These are phyloP conservation scores for Xylota sylvarum DNA, from an alignment of 2,888 invertebrate species.

Conservation along the genomic window DNA sequence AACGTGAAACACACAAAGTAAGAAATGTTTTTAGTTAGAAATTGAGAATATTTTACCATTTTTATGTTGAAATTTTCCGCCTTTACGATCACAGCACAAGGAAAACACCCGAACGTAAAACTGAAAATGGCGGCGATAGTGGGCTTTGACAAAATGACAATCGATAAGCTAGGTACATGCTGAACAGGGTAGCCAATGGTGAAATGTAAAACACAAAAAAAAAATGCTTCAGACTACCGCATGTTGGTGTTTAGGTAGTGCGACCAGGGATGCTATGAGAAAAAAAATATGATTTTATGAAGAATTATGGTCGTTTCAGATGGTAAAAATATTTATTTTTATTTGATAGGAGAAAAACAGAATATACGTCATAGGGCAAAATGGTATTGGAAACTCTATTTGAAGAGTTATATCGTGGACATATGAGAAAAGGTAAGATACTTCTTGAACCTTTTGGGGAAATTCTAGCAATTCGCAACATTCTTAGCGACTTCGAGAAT, in stretches of 20 bases:
- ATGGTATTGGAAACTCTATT: too few species aligned
- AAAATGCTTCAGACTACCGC: conserved; percentile 30
- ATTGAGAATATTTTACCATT: conserved; percentile 68
- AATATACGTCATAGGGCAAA: too few species aligned
- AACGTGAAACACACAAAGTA: conserved; percentile 51
- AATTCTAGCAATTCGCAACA: too few species aligned
- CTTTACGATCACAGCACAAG: conserved; percentile 70
- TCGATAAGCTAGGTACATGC: conserved; percentile 67
- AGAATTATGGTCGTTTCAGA: background rate
- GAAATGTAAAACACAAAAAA: conserved; percentile 27
- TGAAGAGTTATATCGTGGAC: too few species aligned
- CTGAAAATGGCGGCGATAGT: conserved; percentile 74
- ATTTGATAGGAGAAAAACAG: too few species aligned
- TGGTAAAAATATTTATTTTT: too few species aligned
- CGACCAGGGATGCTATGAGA: conserved; percentile 16
- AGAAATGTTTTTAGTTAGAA: conserved; percentile 50
- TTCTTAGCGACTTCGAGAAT: too few species aligned
- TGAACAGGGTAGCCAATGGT: conserved; percentile 57
- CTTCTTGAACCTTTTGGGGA: too few species aligned
- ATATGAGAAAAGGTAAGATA: too few species aligned
- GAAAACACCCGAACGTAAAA: conserved; percentile 76
- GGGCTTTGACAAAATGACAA: conserved; percentile 73
- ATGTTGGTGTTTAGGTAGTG: conserved; percentile 44
- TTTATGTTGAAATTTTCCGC: conserved; percentile 65
- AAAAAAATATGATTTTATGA: background rate